phyloP scores from a whole-genome alignment of 2,113 vertebrate genomes.

The Stomatorhinus ivindoensis region DNA sequence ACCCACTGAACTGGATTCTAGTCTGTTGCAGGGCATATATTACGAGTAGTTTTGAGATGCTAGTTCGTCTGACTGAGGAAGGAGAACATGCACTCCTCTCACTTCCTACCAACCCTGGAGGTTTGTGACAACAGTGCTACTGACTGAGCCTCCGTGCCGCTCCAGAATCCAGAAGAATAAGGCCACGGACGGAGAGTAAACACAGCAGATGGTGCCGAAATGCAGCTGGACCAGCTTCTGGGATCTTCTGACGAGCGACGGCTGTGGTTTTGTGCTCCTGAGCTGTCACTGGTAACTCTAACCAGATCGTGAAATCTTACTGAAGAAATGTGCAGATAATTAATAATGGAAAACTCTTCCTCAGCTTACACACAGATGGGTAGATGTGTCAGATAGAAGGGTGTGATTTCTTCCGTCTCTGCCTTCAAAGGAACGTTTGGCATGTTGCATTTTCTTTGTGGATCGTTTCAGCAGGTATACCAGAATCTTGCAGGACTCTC shows the following conservation, averaged over 20 bases:
- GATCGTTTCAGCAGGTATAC: background rate
- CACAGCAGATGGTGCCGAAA: background rate
- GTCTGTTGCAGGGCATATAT: background rate
- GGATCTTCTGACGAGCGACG: background rate
- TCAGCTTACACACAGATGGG: background rate
- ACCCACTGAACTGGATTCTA: background rate
- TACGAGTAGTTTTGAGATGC: background rate
- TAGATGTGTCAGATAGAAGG: background rate
- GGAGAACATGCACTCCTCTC: background rate
- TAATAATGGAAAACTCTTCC: background rate
- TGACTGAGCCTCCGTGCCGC: background rate
- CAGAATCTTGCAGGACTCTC: background rate
- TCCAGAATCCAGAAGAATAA: background rate
- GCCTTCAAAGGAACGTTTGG: background rate
- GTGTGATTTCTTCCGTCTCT: background rate
- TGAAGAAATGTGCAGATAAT: background rate
- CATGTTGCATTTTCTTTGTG: background rate
- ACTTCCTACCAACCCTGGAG: background rate
- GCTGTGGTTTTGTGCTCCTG: background rate
- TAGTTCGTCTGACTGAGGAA: background rate
- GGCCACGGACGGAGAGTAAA: background rate
- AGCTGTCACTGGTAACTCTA: background rate
- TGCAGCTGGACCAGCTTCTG: background rate
- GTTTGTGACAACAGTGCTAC: background rate
- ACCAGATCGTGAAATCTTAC: background rate